A percentile compares a stretch with the other conserved stretches of the same genome.
These are phyloP conservation scores for Oxyruncus cristatus DNA, from an alignment of 2,113 vertebrate species.

Conservation along the genomic window DNA sequence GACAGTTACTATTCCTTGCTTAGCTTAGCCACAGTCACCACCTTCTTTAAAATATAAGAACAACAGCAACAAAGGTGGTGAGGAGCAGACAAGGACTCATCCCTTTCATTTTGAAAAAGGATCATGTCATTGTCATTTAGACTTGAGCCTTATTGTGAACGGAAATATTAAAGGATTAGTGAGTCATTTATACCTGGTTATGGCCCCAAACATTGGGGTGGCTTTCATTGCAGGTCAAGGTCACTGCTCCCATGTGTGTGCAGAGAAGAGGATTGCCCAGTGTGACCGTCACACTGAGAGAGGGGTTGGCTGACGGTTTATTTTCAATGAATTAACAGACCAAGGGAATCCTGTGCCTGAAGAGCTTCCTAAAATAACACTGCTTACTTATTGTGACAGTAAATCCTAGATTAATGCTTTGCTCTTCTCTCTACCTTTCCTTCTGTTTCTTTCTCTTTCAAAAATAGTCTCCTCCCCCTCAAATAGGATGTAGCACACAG, in stretches of 20 bases:
- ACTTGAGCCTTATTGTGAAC: background rate
- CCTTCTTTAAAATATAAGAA: background rate
- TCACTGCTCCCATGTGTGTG: background rate
- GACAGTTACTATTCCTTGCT: background rate
- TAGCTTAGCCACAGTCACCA: background rate
- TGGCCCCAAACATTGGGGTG: background rate
- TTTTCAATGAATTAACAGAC: conserved; percentile 11
- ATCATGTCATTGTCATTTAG: conserved; percentile 59
- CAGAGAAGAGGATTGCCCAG: background rate
- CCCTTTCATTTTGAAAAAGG: background rate
- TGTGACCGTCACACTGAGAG: background rate
- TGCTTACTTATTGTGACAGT: background rate
- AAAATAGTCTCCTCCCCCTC: background rate
- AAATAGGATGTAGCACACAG: background rate
- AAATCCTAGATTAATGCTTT: background rate
- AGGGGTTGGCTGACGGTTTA: background rate
- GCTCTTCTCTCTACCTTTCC: background rate
- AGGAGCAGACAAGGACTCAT: background rate
- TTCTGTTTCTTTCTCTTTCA: background rate
- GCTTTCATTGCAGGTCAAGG: conserved; percentile 9
- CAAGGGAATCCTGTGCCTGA: background rate
- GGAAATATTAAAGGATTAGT: conserved; percentile 64
- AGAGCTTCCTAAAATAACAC: conserved; percentile 29
- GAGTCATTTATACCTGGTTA: conserved; percentile 42
- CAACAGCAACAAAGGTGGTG: background rate